Evolutionary conservation across 2,113 vertebrate genomes (phyloP).

Genomic region (Hemiscyllium ocellatum): DNA sequence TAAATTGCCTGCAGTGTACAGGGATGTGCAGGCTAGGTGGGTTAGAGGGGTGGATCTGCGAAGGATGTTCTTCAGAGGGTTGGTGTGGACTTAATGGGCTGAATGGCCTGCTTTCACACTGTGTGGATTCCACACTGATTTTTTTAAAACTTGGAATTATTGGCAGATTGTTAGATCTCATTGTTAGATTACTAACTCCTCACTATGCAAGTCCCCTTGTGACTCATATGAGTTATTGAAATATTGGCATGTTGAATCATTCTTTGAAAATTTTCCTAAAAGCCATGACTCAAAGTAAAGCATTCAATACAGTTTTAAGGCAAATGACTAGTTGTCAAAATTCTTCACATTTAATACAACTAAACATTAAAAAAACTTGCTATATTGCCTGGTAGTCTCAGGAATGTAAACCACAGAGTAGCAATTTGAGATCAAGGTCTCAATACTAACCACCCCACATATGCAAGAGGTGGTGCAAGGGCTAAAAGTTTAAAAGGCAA

Average conservation of each 20-base stretch:
- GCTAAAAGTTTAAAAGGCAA: not conserved
- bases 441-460: not conserved
- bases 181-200: not conserved
- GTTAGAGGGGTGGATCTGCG: too few relatives aligned
- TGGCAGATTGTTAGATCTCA: too few relatives aligned
- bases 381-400: not conserved
- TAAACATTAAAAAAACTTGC: not conserved
- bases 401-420: not conserved
- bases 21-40: too few relatives aligned
- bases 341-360: not conserved
- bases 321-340: not conserved
- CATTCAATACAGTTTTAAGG: not conserved
- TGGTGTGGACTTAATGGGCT: too few relatives aligned
- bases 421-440: not conserved
- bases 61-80: too few relatives aligned
- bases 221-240: not conserved
- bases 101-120: too few relatives aligned
- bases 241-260: conserved; percentile 1
- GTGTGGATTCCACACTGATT: too few relatives aligned
- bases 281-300: not conserved
- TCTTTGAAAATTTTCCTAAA: not conserved
- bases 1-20: too few relatives aligned
- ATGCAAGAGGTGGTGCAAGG: not conserved
- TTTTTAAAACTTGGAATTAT: too few relatives aligned
- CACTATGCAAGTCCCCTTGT: not conserved